Evolutionary conservation across 2,113 vertebrate genomes (phyloP).

Genomic region (Callopanchax toddi): DNA sequence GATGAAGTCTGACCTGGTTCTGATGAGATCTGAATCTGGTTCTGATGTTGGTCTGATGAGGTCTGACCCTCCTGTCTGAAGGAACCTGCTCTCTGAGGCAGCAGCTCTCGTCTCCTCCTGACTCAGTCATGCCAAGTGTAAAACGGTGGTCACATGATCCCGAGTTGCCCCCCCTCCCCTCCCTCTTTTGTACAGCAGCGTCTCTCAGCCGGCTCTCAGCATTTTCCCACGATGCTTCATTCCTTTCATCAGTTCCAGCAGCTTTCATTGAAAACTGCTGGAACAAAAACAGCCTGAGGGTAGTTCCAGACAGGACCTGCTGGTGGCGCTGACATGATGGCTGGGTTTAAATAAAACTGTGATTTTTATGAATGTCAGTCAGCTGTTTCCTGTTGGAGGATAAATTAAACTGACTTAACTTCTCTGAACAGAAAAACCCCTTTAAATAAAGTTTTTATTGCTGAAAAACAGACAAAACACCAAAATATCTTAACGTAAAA

Average conservation of each 20-base stretch:
- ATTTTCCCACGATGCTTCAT: slow-evolving; percentile 23
- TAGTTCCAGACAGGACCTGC: background rate
- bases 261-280: background rate
- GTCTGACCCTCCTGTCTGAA: slow-evolving; percentile 4
- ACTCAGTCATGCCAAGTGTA: slow-evolving; percentile 11
- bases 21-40: background rate
- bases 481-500: too few species aligned
- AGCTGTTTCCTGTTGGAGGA: too few species aligned
- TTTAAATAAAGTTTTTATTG: too few species aligned
- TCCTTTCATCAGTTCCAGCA: background rate
- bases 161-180: background rate
- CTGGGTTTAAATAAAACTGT: too few species aligned
- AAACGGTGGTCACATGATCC: slow-evolving; percentile 42
- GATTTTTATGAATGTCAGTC: too few species aligned
- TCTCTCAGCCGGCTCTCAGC: background rate
- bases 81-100: background rate
- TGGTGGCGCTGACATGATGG: background rate
- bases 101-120: slow-evolving; percentile 8
- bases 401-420: too few species aligned
- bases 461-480: too few species aligned
- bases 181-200: background rate
- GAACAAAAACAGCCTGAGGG: background rate
- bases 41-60: background rate
- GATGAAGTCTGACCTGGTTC: too few species aligned
- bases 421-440: too few species aligned